Base-by-base conservation (phyloP, 53 echinoderm and acorn worm species). In the Temnopleurus reevesii region DNA sequence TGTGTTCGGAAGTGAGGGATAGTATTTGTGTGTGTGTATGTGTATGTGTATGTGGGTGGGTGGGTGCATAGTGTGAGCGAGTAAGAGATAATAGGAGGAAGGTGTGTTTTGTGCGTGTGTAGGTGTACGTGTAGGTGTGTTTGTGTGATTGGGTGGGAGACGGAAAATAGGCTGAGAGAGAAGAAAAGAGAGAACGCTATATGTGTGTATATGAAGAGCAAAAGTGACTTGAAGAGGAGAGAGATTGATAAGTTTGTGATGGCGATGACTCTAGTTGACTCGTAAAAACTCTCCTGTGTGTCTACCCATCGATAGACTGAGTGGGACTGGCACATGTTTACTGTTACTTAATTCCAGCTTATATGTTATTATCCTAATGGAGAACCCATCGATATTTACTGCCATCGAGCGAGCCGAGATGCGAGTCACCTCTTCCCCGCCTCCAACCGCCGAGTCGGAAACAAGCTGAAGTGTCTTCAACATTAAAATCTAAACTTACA, bases 361-460 rank as follows among this genome's bases (percentile, higher is more conserved):
- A 96, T 96, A 96, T 92, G 96, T 92, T 94, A 94, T 96, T 94
- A 96, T 96, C 96, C 96, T 96, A 96, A 96, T 94, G 94, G 92
- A 86, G n/a, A 92, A 81, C 77, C 92, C 91, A 86, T 92, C 84
- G 46, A 87, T 45, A 87, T 66, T 87, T 87, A 55, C 88, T 66
- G 30, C 53, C 51, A 47, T 31, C 47, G 53, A 87, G 71, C 71
- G 66, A 49, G 49, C 29, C 53, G 35, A 33, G 55, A 53, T 18
- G 51, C 66, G 88, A 60, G 45, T 46, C 58, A 60, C 86, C 13
- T 61, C 60, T 45, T 53, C 61, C 87, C 81, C 51, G 79, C 91
- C 47, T 60, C 65, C 59, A 33, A 76, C 44, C 76, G 29, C 24
- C 33, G 61, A 53, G 76, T 76, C 94, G 94, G 94, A 94, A 94